A percentile compares a stretch with the other conserved stretches of the same genome.
These are phyloP conservation scores for Enteromius radiatus DNA, from an alignment of 2,797 vertebrate genomes.

Conservation along the genomic window DNA sequence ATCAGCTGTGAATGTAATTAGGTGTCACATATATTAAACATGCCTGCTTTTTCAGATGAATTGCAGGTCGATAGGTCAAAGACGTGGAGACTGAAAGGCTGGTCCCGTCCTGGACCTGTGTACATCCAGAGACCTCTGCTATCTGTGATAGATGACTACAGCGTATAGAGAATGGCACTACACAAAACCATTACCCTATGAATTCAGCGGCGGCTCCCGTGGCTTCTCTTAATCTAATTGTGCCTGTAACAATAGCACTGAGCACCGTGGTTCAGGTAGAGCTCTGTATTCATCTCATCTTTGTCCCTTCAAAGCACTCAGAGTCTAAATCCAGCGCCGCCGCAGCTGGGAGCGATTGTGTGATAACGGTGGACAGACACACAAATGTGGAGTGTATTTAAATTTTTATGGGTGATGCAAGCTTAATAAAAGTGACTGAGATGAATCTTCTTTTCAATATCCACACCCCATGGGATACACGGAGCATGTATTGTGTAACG, in stretches of 20 bases:
- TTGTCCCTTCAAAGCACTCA: constrained; percentile 44
- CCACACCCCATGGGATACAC: constrained; percentile 46
- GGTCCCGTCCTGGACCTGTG: not conserved
- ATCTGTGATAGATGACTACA: not conserved
- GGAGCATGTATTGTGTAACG: not conserved
- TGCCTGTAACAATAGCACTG: constrained; percentile 54
- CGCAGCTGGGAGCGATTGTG: constrained; percentile 57
- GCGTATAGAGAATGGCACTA: not conserved
- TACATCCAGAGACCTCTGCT: not conserved
- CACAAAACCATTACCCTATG: constrained; percentile 20
- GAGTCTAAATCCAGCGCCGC: constrained; percentile 44
- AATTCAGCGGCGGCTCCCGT: constrained; percentile 31
- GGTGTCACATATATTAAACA: constrained; percentile 52
- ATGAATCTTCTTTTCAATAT: constrained; percentile 54
- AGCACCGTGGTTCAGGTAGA: constrained; percentile 53
- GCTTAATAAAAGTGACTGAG: constrained; percentile 57
- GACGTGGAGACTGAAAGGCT: not conserved
- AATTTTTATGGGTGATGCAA: constrained; percentile 71
- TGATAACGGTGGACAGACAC: constrained; percentile 61
- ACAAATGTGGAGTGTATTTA: constrained; percentile 69
- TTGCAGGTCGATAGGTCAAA: constrained; percentile 16
- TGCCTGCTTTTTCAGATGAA: constrained; percentile 50
- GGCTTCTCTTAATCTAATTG: constrained; percentile 60
- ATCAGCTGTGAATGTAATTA: constrained; percentile 59
- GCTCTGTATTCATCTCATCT: constrained; percentile 49